Percentiles rank a stretch among this genome's conserved stretches.
phyloP scores from a whole-genome alignment of 2,113 vertebrate species.

The Corynorhinus townsendii region DNA sequence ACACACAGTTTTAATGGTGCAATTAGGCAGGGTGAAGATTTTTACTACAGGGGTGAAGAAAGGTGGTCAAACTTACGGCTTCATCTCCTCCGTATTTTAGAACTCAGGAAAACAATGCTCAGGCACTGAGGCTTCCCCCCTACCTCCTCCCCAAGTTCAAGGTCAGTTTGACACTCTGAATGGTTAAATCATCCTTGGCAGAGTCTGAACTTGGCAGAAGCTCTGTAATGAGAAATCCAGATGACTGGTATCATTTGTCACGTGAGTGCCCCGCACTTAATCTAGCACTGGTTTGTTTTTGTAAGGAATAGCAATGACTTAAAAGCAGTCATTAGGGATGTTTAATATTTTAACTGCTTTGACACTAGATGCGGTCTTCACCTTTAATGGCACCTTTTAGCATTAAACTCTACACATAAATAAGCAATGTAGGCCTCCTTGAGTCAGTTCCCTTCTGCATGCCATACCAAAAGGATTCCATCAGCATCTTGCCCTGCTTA shows the following conservation, averaged over 20 bases:
- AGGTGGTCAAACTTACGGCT: not conserved
- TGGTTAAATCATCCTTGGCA: conserved; percentile 87
- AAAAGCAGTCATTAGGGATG: conserved; percentile 69
- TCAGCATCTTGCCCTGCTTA: conserved; percentile 7
- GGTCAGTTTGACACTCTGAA: conserved; percentile 79
- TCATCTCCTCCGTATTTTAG: conserved; percentile 58
- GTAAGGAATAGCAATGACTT: conserved; percentile 71
- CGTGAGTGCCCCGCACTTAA: conserved; percentile 81
- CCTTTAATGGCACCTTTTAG: conserved; percentile 62
- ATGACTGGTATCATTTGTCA: conserved; percentile 86
- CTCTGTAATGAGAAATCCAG: conserved; percentile 89
- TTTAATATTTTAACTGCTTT: conserved; percentile 68
- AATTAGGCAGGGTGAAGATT: not conserved
- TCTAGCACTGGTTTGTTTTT: conserved; percentile 77
- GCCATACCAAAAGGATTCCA: conserved; percentile 15
- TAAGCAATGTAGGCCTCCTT: conserved; percentile 33
- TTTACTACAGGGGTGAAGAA: conserved; percentile 11
- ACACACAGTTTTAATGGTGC: not conserved
- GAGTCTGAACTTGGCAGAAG: conserved; percentile 80
- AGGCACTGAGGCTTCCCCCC: conserved; percentile 56
- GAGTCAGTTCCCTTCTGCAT: not conserved
- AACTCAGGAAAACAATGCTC: conserved; percentile 62
- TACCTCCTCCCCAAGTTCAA: conserved; percentile 47
- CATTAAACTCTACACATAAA: conserved; percentile 60
- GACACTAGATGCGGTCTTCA: conserved; percentile 55